Percentiles rank a stretch among this genome's conserved stretches.
Evolutionary conservation across 2,797 vertebrate species (phyloP).

Genomic region (Micrastur ruficollis): DNA sequence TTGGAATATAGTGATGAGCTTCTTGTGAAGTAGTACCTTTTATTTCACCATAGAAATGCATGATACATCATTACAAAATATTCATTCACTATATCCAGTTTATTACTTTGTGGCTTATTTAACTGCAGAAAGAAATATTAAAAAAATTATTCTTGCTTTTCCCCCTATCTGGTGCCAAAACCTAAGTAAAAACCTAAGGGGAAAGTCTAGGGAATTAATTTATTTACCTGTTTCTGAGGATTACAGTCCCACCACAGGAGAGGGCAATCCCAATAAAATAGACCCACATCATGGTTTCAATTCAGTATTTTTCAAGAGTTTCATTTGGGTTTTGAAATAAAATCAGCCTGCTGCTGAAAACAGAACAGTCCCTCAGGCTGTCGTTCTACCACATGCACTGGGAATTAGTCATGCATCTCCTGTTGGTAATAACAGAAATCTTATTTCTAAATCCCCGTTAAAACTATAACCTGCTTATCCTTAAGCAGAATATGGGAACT

Average conservation of each 20-base stretch:
- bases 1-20: background rate
- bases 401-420: background rate
- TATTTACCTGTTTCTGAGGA: background rate
- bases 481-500: background rate
- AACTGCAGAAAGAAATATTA: background rate
- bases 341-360: background rate
- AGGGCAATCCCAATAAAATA: background rate
- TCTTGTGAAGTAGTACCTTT: background rate
- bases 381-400: background rate
- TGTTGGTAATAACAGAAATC: background rate
- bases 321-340: background rate
- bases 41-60: background rate
- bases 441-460: background rate
- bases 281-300: background rate
- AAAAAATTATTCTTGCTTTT: background rate
- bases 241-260: background rate
- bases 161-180: background rate
- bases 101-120: background rate
- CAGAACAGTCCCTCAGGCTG: background rate
- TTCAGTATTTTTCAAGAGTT: background rate
- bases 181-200: background rate
- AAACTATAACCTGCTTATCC: background rate
- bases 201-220: background rate
- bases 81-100: background rate
- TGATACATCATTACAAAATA: background rate